phyloP scores from a whole-genome alignment of 2,113 vertebrate genomes.

The Podocnemis expansa region DNA sequence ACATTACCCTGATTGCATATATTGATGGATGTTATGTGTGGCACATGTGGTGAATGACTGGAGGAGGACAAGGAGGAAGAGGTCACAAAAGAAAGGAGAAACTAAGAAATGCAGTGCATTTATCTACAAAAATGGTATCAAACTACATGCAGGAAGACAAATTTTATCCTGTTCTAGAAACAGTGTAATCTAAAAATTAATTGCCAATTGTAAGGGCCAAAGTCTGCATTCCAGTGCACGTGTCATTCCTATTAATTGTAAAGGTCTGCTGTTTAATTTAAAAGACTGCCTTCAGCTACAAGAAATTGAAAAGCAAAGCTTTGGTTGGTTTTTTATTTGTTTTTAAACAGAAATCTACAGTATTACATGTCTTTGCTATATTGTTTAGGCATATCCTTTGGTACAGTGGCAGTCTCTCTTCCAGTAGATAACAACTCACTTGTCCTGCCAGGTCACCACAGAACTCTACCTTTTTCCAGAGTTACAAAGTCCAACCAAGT shows the following conservation, averaged over 20 bases:
- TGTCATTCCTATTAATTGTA: not conserved
- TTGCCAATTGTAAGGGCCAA: not conserved
- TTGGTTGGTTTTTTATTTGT: not conserved
- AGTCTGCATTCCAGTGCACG: not conserved
- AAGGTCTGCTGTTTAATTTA: not conserved
- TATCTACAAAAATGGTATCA: not conserved
- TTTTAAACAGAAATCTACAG: not conserved
- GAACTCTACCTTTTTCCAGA: too few species aligned
- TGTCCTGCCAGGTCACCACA: too few species aligned
- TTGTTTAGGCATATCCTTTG: not conserved
- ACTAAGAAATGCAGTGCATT: not conserved
- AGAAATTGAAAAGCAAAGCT: not conserved
- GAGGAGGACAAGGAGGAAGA: slow-evolving; percentile 53
- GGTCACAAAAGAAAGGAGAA: slow-evolving; percentile 22
- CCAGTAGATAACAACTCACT: too few species aligned
- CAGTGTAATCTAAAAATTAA: slow-evolving; percentile 22
- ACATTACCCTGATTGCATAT: slow-evolving; percentile 34
- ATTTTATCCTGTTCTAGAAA: slow-evolving; percentile 2
- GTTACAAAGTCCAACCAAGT: too few species aligned
- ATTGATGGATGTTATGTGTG: slow-evolving; percentile 1
- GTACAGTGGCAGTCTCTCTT: too few species aligned
- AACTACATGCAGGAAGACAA: slow-evolving; percentile 40
- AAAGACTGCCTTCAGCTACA: not conserved
- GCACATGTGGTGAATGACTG: slow-evolving; percentile 13
- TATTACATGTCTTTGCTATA: not conserved